These are phyloP conservation scores for Ennomos fuscantarius DNA, from an alignment of 2,888 invertebrate genomes.

Conservation along the genomic window DNA sequence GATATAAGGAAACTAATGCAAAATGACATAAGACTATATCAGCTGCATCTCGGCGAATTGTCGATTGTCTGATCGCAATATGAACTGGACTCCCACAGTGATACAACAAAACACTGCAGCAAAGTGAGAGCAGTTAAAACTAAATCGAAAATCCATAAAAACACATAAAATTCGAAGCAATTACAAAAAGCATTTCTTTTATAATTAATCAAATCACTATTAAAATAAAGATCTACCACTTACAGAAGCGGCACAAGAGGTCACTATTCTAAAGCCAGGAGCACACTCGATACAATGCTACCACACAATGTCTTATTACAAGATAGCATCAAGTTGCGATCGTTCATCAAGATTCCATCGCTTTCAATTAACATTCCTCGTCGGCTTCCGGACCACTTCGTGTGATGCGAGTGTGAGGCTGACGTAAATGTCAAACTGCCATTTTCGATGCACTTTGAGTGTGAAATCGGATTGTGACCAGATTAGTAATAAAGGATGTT, in stretches of 20 bases:
- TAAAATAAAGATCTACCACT: slow-evolving; percentile 5
- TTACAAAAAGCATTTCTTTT: not conserved
- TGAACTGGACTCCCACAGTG: no score
- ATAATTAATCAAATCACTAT: slow-evolving; percentile 10
- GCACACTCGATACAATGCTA: slow-evolving; percentile 56
- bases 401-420: slow-evolving; percentile 41
- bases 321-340: slow-evolving; percentile 66
- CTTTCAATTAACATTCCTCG: slow-evolving; percentile 78
- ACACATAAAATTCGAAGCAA: no score
- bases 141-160: no score
- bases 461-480: slow-evolving; percentile 30
- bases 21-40: no score
- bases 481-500: slow-evolving; percentile 15
- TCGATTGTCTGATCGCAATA: no score
- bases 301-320: slow-evolving; percentile 78
- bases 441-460: slow-evolving; percentile 44
- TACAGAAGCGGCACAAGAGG: slow-evolving; percentile 21
- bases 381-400: slow-evolving; percentile 56
- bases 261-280: slow-evolving; percentile 47
- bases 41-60: no score
- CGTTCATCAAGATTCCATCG: slow-evolving; percentile 62
- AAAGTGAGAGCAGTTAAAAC: no score
- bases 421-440: slow-evolving; percentile 75
- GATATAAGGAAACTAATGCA: no score
- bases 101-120: no score